Evolutionary conservation across 2,797 vertebrate genomes (phyloP), one percentile per base, ranked within the genome.

Genomic region (Cynopterus sphinx): DNA sequence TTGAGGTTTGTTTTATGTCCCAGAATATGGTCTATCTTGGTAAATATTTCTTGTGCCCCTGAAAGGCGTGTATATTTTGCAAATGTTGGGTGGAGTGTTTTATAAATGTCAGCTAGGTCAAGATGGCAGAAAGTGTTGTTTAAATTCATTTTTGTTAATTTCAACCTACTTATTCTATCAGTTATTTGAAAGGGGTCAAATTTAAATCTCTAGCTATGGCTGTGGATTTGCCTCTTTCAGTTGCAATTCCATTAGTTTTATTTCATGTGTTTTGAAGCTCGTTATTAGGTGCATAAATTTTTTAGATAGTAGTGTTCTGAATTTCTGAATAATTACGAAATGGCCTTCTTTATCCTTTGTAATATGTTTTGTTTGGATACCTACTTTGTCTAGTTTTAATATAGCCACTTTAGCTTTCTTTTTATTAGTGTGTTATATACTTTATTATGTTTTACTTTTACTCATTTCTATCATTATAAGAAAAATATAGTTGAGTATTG

Each of bases 1-100:
- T 65, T 51, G 51, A 79, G 26, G 28, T 39, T 91, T 91, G 7
- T 86, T 93, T 92, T 74, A 87, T 87, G 46, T 22, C 33, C 46
- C 75, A 79, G 43, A 89, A 92, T 91, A 92, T 28, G 39, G n/a
- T 90, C 51, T 96, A 70, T 55, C 57, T 85, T 91, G 43, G 28
- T 89, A 93, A 84, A 77, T 82, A 86, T 82, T 83, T 22, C 63
- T 49, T 67, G 57, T 82, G 26, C 24, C 86, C 46, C 73, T 78
- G 87, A 87, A 90, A 92, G 83, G 26, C 94, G 73, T 79, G 43
- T 61, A 13, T 87, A 63, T 65, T 95, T 97, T 90, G 28, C 43
- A 92, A 39, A 78, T 74, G 65, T 73, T 78, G 4, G 43, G 28
- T 86, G 81, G 59, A 90, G 19, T 26, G 9, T 71, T 91, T 33